phyloP scores from a whole-genome alignment of 2,113 vertebrate species.

The Carettochelys insculpta region DNA sequence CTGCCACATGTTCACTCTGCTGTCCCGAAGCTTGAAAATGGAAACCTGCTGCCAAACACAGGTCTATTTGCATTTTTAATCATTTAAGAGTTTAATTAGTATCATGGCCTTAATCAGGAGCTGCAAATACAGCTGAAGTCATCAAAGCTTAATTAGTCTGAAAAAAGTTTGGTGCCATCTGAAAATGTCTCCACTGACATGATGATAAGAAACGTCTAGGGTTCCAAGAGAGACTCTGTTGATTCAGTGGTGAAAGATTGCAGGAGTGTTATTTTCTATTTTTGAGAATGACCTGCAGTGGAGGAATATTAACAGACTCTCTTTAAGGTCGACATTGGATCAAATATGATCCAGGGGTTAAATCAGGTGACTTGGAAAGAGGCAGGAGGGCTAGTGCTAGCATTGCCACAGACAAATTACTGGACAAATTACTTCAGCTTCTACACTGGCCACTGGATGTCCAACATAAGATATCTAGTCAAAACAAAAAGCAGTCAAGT shows the following conservation, averaged over 20 bases:
- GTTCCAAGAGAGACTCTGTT: neutral
- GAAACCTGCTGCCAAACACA: conserved; percentile 50
- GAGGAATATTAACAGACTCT: neutral
- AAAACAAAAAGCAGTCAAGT: too few relatives aligned
- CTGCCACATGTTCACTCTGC: conserved; percentile 2
- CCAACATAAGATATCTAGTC: neutral
- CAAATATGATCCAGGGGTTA: neutral
- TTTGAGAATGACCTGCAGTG: neutral
- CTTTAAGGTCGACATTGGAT: neutral
- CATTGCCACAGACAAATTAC: neutral
- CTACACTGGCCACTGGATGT: neutral
- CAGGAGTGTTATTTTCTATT: neutral
- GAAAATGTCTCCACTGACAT: conserved; percentile 23
- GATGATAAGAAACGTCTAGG: conserved; percentile 31
- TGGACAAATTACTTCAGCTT: neutral
- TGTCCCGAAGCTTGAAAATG: conserved; percentile 32
- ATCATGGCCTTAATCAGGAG: conserved; percentile 76
- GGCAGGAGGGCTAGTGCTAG: neutral
- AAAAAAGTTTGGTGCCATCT: conserved; percentile 25
- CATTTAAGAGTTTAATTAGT: conserved; percentile 79
- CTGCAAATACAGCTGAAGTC: conserved; percentile 76
- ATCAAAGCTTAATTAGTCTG: conserved; percentile 78
- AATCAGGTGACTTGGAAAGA: neutral
- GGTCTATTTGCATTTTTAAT: conserved; percentile 78
- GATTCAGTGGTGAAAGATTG: conserved; percentile 34